Base-by-base conservation (phyloP, 2,888 invertebrate genomes). In the Ormyrus nitidulus region DNA sequence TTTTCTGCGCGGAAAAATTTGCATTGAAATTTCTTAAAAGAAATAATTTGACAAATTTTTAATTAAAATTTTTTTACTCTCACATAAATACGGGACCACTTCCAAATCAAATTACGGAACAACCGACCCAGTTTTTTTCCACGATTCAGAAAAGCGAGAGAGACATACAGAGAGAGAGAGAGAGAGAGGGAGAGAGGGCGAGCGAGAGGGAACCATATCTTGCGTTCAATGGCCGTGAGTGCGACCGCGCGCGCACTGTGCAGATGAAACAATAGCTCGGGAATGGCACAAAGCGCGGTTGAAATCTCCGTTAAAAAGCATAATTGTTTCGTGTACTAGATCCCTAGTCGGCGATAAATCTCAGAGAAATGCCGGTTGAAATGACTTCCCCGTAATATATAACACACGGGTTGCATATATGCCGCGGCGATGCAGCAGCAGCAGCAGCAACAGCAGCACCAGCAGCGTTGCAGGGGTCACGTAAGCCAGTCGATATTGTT, bases 251-350 rank as follows among this genome's bases (percentile, higher is more conserved):
- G 34, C 53, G 62, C 53, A 10, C 59, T 13, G 59, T 3, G n/a
- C 46, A 10, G 59, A 59, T 44, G 13, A 66, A 66, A 66, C 75
- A 73, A 73, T 73, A 11, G 8, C 54, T 11, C 46, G 8, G 62
- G 51, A 62, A 51, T 34, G 70, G 70, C 68, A 70, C 49, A 77
- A 70, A 58, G 62, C 54, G 62, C 64, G 77, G 58, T 79, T 59
- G 73, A 77, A 79, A 79, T 79, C 77, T 77, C 73, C 59, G 81
- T 77, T 79, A 79, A 82, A 79, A 82, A 80, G 81, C 79, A 77
- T 79, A 79, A 82, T 82, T 82, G 79, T 82, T 82, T 82, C 77
- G 79, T 61, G 79, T 70, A 79, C 75, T 76, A 81, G 79, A 81
- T 79, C 76, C 72, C 79, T 61, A 66, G 59, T 48, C 58, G 78